phyloP scores from a whole-genome alignment of 2,113 vertebrate species.

The Neogobius melanostomus region DNA sequence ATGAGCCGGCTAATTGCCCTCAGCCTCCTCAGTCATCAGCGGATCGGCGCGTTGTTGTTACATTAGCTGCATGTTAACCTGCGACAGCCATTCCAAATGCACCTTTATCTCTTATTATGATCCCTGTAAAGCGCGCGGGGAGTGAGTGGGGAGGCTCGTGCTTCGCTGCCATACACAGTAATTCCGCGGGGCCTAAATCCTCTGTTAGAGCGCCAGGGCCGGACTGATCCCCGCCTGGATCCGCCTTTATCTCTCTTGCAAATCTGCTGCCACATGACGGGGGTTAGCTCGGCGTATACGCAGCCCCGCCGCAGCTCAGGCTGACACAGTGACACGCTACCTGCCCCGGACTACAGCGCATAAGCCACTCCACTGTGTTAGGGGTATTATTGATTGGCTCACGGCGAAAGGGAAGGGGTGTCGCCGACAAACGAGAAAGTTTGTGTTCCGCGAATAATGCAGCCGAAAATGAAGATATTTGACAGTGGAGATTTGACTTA shows the following conservation, averaged over 20 bases:
- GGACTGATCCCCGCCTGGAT: slow-evolving; percentile 73
- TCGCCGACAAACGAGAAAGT: background rate
- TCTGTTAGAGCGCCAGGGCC: slow-evolving; percentile 72
- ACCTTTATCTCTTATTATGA: slow-evolving; percentile 54
- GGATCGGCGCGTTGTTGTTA: slow-evolving; percentile 6
- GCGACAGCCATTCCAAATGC: slow-evolving; percentile 32
- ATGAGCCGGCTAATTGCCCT: slow-evolving; percentile 1
- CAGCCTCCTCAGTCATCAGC: slow-evolving; percentile 1
- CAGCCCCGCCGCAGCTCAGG: slow-evolving; percentile 54
- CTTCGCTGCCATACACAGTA: slow-evolving; percentile 66
- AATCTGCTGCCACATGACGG: slow-evolving; percentile 76
- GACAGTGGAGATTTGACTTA: too few species aligned
- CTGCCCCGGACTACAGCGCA: slow-evolving; percentile 31
- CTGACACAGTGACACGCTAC: slow-evolving; percentile 52
- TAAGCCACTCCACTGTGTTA: slow-evolving; percentile 28
- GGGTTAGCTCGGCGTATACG: slow-evolving; percentile 68
- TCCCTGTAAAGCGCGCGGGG: slow-evolving; percentile 57
- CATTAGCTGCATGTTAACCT: slow-evolving; percentile 36
- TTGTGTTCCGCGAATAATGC: background rate
- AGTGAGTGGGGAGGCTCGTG: slow-evolving; percentile 46
- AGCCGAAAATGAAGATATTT: too few species aligned
- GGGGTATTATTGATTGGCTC: background rate
- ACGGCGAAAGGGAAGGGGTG: background rate
- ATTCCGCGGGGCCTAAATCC: slow-evolving; percentile 75
- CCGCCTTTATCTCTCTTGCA: slow-evolving; percentile 78